Conservation (phyloP, 2,113 vertebrate genomes). For the Semnopithecus entellus region DNA sequence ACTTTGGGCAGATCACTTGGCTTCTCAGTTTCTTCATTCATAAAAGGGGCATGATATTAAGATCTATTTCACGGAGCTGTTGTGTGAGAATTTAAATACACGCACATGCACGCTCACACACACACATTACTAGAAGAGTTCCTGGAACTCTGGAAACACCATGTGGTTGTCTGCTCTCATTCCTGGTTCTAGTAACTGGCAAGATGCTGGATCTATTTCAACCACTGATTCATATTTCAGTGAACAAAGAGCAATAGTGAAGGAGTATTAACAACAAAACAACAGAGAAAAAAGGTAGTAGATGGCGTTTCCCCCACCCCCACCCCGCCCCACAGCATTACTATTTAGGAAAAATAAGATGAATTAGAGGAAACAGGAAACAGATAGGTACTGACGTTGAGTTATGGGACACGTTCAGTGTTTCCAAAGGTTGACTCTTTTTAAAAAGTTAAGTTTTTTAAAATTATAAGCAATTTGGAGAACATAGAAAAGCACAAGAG, state of each 20-base stretch:
- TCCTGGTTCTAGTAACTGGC: not conserved
- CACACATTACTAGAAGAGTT: not conserved
- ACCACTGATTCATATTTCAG: not conserved
- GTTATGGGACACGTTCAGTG: not conserved
- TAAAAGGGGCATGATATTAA: not conserved
- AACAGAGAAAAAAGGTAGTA: not conserved
- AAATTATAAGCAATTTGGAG: constrained; percentile 18
- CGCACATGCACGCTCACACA: not conserved
- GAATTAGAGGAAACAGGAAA: not conserved
- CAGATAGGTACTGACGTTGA: not conserved
- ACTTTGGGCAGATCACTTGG: not conserved
- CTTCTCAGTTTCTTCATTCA: not conserved
- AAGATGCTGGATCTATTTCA: not conserved
- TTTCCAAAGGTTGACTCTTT: not conserved
- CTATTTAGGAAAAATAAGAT: not conserved
- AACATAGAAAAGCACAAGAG: not conserved
- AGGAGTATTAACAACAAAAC: not conserved
- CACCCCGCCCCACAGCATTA: not conserved
- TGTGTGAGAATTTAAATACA: not conserved
- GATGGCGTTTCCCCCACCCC: not conserved
- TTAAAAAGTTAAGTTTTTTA: not conserved
- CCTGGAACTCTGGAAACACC: not conserved
- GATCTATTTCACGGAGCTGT: not conserved
- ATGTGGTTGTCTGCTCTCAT: not conserved
- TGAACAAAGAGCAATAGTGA: not conserved